Conservation (phyloP, 1,140 invertebrate species). For the Hetaerina americana region DNA sequence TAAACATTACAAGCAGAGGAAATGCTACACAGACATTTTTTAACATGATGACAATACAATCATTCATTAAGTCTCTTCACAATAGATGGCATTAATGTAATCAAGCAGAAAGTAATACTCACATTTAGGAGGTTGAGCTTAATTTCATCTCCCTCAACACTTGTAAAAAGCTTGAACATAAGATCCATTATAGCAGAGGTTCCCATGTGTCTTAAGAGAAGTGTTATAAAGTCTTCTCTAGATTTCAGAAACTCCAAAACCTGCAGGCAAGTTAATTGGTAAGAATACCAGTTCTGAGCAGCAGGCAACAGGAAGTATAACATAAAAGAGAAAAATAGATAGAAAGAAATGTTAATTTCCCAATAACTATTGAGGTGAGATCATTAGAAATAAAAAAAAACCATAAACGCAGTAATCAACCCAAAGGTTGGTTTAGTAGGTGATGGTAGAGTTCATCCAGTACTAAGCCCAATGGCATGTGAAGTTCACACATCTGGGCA, state of each 20-base stretch:
- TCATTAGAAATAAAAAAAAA: no score
- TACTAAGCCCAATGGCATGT: no score
- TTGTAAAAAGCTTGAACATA: constrained; percentile 72
- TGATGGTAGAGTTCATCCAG: no score
- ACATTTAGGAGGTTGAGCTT: constrained; percentile 73
- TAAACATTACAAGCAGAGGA: neutral
- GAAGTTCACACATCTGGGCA: no score
- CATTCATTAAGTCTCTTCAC: neutral
- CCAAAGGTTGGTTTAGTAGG: no score
- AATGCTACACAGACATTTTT: neutral
- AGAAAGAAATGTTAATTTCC: no score
- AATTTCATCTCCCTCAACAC: constrained; percentile 65
- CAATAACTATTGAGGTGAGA: no score
- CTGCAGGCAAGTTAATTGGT: constrained; percentile 78
- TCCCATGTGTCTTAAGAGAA: constrained; percentile 75
- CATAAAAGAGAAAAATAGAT: constrained; percentile 19
- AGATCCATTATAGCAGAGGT: constrained; percentile 94
- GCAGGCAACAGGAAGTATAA: no score
- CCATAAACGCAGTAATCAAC: no score
- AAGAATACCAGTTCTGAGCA: constrained; percentile 79
- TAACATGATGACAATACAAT: neutral
- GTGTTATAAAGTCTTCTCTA: constrained; percentile 70
- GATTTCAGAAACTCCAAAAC: constrained; percentile 83
- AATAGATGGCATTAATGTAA: neutral
- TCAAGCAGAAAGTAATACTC: constrained; percentile 23